These are phyloP conservation scores for Agrochola litura DNA, from an alignment of 2,888 invertebrate species.

Conservation along the genomic window DNA sequence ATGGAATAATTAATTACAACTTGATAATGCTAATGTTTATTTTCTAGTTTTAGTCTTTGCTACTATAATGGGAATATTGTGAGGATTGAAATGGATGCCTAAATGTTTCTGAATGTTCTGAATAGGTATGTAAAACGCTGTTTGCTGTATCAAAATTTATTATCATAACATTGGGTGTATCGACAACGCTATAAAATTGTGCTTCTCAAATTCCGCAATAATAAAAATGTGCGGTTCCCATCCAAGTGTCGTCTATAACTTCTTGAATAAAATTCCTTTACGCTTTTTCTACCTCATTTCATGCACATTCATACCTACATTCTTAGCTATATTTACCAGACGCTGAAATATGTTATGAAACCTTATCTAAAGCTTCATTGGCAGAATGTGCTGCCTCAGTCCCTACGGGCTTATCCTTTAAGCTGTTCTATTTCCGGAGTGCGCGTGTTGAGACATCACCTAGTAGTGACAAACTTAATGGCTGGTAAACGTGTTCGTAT, in stretches of 20 bases:
- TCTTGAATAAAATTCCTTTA: conserved; percentile 23
- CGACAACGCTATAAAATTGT: conserved; percentile 41
- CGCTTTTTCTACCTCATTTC: conserved; percentile 31
- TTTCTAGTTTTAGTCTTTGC: conserved; percentile 54
- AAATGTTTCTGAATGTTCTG: conserved; percentile 41
- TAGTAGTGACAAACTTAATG: conserved; percentile 6
- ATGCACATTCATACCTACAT: conserved; percentile 20
- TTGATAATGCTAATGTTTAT: conserved; percentile 51
- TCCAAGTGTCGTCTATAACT: conserved; percentile 29
- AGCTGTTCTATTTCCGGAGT: conserved; percentile 61
- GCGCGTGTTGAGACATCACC: conserved; percentile 37
- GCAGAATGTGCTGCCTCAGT: conserved; percentile 52
- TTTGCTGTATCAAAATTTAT: conserved; percentile 41
- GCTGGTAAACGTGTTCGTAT: background rate
- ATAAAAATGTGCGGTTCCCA: conserved; percentile 4
- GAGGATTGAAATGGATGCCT: conserved; percentile 52
- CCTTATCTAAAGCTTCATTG: conserved; percentile 56
- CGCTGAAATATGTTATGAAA: conserved; percentile 56
- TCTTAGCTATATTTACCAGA: conserved; percentile 38
- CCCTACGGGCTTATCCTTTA: conserved; percentile 59
- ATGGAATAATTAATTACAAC: conserved; percentile 53
- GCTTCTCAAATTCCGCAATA: conserved; percentile 15
- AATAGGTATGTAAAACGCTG: conserved; percentile 41
- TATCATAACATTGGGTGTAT: conserved; percentile 45
- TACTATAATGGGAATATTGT: conserved; percentile 40